Conservation (phyloP, 1,140 invertebrate species). For the Daktulosphaira vitifoliae region DNA sequence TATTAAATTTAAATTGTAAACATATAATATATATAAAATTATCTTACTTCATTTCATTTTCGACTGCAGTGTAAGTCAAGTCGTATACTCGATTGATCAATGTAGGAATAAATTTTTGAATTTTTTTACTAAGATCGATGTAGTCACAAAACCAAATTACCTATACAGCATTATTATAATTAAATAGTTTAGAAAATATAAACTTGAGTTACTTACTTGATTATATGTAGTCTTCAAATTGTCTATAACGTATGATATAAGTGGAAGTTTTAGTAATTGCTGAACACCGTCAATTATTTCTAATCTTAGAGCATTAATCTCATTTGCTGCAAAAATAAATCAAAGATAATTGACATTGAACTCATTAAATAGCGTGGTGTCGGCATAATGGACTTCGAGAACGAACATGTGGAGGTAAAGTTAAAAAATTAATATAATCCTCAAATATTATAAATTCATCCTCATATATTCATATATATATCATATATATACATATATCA, state of each 20-base stretch:
- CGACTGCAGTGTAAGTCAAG: conserved; percentile 55
- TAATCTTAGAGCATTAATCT: conserved; percentile 57
- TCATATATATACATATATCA: too few relatives aligned
- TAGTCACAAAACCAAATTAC: conserved; percentile 61
- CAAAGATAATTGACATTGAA: too few relatives aligned
- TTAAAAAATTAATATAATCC: too few relatives aligned
- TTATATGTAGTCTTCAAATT: conserved; percentile 39
- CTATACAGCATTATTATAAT: conserved; percentile 34
- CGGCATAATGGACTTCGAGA: too few relatives aligned
- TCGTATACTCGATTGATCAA: conserved; percentile 58
- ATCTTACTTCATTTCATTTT: conserved; percentile 38
- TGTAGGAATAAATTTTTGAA: conserved; percentile 53
- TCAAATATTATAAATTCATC: too few relatives aligned
- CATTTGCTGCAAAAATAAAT: conserved; percentile 42
- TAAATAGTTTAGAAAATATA: neutral
- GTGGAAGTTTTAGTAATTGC: conserved; percentile 58
- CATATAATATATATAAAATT: too few relatives aligned
- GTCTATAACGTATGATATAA: conserved; percentile 53
- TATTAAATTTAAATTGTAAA: too few relatives aligned
- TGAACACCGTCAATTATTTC: conserved; percentile 62
- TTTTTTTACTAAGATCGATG: conserved; percentile 53
- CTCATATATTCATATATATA: too few relatives aligned
- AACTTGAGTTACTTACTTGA: conserved; percentile 34
- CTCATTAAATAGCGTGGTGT: too few relatives aligned
- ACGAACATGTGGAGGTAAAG: too few relatives aligned